These are phyloP conservation scores for Mactromeris polynyma DNA, from an alignment of 2,888 invertebrate species.

Conservation along the genomic window DNA sequence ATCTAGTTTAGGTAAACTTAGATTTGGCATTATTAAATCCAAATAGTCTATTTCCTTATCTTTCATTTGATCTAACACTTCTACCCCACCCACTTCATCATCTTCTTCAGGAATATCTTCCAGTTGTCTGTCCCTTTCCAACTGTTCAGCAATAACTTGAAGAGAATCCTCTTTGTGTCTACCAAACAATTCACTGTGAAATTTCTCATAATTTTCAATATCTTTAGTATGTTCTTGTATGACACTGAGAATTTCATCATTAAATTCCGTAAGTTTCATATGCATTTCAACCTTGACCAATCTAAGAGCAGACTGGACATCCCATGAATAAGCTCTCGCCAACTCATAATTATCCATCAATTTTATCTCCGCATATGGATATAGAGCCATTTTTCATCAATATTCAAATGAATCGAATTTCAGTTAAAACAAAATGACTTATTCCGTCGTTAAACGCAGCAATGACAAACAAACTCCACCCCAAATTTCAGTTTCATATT, in stretches of 20 bases:
- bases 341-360: slow-evolving; percentile 67
- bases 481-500: neutral
- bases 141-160: neutral
- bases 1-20: slow-evolving; percentile 65
- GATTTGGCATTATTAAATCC: slow-evolving; percentile 62
- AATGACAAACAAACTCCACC: no score
- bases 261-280: slow-evolving; percentile 63
- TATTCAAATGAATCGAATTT: slow-evolving; percentile 1
- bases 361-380: slow-evolving; percentile 56
- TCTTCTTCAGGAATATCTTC: slow-evolving; percentile 31
- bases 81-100: slow-evolving; percentile 32
- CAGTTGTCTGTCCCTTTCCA: slow-evolving; percentile 19
- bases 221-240: slow-evolving; percentile 54
- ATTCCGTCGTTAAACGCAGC: neutral
- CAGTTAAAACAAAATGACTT: slow-evolving; percentile 12
- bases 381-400: slow-evolving; percentile 55
- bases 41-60: slow-evolving; percentile 64
- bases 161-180: slow-evolving; percentile 33
- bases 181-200: slow-evolving; percentile 57
- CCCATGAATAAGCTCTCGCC: slow-evolving; percentile 65
- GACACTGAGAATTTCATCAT: slow-evolving; percentile 51
- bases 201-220: slow-evolving; percentile 62
- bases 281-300: slow-evolving; percentile 67
- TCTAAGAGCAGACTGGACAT: slow-evolving; percentile 53
- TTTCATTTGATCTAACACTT: slow-evolving; percentile 64